These are phyloP conservation scores for Tridacna gigas DNA, from an alignment of 2,888 invertebrate species.

Conservation along the genomic window DNA sequence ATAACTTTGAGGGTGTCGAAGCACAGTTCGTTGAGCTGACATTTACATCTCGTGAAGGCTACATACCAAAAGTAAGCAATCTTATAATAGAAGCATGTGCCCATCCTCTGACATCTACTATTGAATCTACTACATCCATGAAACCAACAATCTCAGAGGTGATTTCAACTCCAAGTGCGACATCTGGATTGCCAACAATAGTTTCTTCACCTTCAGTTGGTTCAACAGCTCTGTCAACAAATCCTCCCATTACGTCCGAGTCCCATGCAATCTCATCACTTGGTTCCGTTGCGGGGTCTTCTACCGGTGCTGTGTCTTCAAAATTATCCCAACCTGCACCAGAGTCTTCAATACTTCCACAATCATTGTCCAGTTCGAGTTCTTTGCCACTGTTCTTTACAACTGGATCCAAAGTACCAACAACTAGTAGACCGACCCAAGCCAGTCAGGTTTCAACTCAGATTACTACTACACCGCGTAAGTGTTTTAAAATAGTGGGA, in stretches of 20 bases:
- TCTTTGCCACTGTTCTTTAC: background rate
- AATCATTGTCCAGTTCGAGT: background rate
- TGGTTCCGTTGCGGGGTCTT: background rate
- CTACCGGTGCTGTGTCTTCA: background rate
- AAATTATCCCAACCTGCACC: background rate
- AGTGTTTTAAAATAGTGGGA: background rate
- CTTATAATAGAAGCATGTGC: constrained; percentile 26
- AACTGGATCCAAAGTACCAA: no score
- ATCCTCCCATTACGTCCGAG: no score
- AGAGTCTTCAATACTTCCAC: background rate
- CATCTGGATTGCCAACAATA: background rate
- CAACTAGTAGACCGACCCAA: no score
- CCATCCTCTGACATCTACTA: constrained; percentile 10
- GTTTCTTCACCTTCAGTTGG: background rate
- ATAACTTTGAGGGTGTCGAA: constrained; percentile 23
- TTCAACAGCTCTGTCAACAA: background rate
- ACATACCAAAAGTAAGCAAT: constrained; percentile 15
- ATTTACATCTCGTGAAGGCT: constrained; percentile 8
- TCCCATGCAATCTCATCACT: background rate
- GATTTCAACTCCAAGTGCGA: background rate
- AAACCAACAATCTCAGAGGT: background rate
- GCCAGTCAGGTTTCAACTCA: no score
- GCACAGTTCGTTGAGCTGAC: constrained; percentile 18
- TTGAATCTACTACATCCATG: background rate
- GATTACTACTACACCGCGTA: constrained; percentile 1